Conservation (phyloP, 1,140 invertebrate species). For the Proales similis region DNA sequence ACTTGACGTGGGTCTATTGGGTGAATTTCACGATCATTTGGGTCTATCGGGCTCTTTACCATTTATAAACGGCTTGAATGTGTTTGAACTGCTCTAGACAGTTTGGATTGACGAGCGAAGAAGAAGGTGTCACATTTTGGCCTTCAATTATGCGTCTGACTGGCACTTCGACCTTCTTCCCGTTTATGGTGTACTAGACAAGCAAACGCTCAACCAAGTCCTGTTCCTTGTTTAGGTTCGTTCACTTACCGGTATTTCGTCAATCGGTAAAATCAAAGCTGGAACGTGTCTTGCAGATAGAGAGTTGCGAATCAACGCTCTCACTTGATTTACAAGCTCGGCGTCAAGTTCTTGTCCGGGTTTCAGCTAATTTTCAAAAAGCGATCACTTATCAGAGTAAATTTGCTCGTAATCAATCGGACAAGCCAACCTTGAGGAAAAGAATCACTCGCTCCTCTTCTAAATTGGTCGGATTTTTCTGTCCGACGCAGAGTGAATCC, state of each 20-base stretch:
- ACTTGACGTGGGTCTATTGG: too few species aligned
- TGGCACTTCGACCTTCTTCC: conserved; percentile 61
- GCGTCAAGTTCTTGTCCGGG: conserved; percentile 46
- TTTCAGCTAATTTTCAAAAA: conserved; percentile 43
- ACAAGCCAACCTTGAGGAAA: conserved; percentile 52
- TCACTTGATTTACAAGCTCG: conserved; percentile 50
- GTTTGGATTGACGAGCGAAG: conserved; percentile 28
- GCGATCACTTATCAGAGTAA: too few species aligned
- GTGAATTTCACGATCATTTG: too few species aligned
- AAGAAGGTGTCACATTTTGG: conserved; percentile 40
- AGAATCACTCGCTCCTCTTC: conserved; percentile 58
- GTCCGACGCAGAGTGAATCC: conserved; percentile 58
- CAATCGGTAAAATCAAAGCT: conserved; percentile 52
- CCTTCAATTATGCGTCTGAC: conserved; percentile 57
- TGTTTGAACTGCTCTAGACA: conserved; percentile 27
- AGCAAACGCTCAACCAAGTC: neutral
- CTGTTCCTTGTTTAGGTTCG: neutral
- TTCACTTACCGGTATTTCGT: conserved; percentile 56
- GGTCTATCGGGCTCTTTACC: conserved; percentile 1
- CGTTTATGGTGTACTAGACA: conserved; percentile 57
- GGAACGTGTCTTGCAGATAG: conserved; percentile 58
- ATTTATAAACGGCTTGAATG: conserved; percentile 13
- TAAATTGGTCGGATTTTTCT: conserved; percentile 42
- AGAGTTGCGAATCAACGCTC: conserved; percentile 50
- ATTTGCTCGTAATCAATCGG: too few species aligned